Conservation (phyloP, 92 coral and sea anemone species). For the Montipora capitata region DNA sequence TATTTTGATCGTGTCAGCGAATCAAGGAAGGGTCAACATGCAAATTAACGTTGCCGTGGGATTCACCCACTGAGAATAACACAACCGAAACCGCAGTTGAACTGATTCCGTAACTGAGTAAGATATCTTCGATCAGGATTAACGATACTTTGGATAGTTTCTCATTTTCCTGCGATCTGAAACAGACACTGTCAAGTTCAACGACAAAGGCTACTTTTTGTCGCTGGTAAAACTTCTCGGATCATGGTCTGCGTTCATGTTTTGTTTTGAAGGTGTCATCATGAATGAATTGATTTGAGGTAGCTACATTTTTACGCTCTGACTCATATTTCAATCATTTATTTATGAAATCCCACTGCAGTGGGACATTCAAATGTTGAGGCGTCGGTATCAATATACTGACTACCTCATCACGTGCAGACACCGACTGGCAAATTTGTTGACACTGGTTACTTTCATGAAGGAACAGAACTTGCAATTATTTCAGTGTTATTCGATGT, state of each 20-base stretch:
- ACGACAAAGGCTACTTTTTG: neutral
- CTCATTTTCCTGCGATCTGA: neutral
- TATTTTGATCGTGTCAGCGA: constrained; percentile 17
- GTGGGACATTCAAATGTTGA: neutral
- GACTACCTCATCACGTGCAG: neutral
- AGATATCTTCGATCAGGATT: neutral
- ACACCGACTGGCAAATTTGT: no score
- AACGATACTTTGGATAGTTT: neutral
- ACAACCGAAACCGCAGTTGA: neutral
- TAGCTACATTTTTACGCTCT: neutral
- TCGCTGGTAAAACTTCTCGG: no score
- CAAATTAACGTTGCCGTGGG: constrained; percentile 11
- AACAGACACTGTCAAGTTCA: neutral
- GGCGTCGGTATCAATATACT: neutral
- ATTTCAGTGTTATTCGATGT: neutral
- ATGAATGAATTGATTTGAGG: neutral
- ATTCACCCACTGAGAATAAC: constrained; percentile 2
- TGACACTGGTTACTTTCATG: neutral
- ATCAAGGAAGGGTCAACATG: neutral
- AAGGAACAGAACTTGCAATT: neutral
- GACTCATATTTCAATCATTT: neutral
- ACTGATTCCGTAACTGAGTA: neutral
- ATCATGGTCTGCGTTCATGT: neutral
- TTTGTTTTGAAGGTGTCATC: neutral
- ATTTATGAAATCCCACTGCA: neutral